Conservation (phyloP, 1,140 invertebrate species). For the Apolygus lucorum region DNA sequence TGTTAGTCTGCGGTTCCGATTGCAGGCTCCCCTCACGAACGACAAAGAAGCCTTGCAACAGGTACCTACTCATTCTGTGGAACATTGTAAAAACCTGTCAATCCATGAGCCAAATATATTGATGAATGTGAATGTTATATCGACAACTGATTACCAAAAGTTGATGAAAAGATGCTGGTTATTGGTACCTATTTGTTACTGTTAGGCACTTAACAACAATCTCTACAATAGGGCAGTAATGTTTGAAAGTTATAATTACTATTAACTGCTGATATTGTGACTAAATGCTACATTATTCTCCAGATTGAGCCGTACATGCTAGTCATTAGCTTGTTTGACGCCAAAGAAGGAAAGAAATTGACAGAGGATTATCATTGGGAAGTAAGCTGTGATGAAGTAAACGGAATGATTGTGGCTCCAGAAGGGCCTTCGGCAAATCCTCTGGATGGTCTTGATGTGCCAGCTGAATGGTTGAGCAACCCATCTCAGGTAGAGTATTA, state of each 20-base stretch:
- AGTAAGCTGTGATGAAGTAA: conserved; percentile 49
- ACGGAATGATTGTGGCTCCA: conserved; percentile 27
- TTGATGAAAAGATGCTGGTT: no score
- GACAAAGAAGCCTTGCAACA: conserved; percentile 69
- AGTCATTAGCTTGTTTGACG: conserved; percentile 76
- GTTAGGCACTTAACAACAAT: no score
- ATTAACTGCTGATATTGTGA: no score
- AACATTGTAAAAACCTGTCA: no score
- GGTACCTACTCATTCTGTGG: conserved; percentile 41
- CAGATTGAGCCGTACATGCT: conserved; percentile 85
- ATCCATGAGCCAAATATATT: no score
- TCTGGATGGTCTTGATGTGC: conserved; percentile 17
- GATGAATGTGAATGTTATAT: no score
- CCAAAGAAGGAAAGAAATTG: conserved; percentile 71
- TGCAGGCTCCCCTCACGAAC: conserved; percentile 69
- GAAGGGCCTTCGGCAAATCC: conserved; percentile 26
- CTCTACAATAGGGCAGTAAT: no score
- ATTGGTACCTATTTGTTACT: no score
- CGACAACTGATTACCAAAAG: no score
- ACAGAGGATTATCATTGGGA: conserved; percentile 92
- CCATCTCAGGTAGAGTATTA: conserved; percentile 25
- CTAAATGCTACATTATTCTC: no score
- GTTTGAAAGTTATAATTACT: no score
- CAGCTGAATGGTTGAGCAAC: conserved; percentile 22
- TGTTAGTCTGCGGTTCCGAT: conserved; percentile 67